Conservation (phyloP, 2,113 vertebrate genomes). For the Chaetura pelagica region DNA sequence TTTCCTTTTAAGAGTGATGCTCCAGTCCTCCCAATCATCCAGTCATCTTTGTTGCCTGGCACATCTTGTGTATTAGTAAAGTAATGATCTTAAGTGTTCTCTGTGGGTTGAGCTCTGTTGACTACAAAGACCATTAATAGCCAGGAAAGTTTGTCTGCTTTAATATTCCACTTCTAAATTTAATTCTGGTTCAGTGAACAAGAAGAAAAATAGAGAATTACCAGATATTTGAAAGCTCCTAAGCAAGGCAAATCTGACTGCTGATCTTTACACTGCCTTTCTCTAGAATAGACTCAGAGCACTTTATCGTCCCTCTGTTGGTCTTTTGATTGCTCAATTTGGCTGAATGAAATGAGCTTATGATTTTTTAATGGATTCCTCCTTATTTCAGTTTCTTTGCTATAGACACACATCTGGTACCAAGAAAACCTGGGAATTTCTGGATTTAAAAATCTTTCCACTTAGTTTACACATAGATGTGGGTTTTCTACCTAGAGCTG, state of each 20-base stretch:
- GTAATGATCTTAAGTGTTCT: not conserved
- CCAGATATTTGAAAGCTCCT: not conserved
- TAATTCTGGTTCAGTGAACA: not conserved
- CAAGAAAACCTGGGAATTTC: not conserved
- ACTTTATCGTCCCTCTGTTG: not conserved
- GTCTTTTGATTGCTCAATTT: not conserved
- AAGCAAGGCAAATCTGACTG: not conserved
- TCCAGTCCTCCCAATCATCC: too few relatives aligned
- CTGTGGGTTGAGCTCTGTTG: not conserved
- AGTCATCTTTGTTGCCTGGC: not conserved
- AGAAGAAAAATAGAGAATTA: not conserved
- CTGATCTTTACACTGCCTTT: not conserved
- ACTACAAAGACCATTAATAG: not conserved
- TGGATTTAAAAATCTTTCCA: not conserved
- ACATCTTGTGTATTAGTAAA: not conserved
- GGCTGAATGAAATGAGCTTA: not conserved
- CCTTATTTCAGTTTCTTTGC: not conserved
- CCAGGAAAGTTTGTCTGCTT: not conserved
- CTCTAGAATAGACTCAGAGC: not conserved
- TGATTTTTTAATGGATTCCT: not conserved
- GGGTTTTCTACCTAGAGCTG: not conserved
- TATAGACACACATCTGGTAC: not conserved
- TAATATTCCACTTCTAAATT: not conserved
- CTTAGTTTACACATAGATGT: not conserved
- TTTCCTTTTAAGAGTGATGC: too few relatives aligned